These are phyloP conservation scores for Sebastes iracundus DNA, from an alignment of 2,797 vertebrate genomes.

Conservation along the genomic window DNA sequence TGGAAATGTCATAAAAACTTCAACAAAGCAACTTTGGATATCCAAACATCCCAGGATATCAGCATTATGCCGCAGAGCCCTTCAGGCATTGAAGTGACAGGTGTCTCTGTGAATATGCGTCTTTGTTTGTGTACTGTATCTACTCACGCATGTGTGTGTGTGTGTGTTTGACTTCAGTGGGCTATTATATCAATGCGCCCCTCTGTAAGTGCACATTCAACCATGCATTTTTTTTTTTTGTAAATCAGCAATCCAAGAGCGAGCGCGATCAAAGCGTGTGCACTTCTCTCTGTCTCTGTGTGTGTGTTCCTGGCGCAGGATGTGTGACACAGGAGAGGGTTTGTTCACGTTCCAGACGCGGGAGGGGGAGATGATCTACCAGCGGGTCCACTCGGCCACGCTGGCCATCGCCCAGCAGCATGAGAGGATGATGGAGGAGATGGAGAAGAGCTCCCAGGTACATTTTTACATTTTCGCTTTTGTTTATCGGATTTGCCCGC, in stretches of 20 bases:
- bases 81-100: constrained; percentile 64
- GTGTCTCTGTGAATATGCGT: constrained; percentile 40
- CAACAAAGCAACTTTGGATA: constrained; percentile 49
- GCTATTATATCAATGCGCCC: constrained; percentile 19
- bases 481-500: constrained; percentile 25
- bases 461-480: neutral
- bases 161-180: constrained; percentile 36
- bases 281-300: constrained; percentile 56
- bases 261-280: constrained; percentile 64
- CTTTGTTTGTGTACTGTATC: constrained; percentile 46
- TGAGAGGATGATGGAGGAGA: constrained; percentile 96
- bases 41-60: constrained; percentile 63
- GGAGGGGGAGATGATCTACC: constrained; percentile 99
- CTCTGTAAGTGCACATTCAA: constrained; percentile 48
- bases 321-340: constrained; percentile 99
- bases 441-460: constrained; percentile 98
- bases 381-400: constrained; percentile 98
- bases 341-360: constrained; percentile 99
- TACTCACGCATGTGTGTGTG: neutral
- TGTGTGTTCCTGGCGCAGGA: constrained; percentile 85
- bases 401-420: constrained; percentile 98
- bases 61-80: constrained; percentile 56
- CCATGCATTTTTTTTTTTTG: constrained; percentile 43
- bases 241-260: constrained; percentile 62
- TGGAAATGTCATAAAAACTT: constrained; percentile 55